These are phyloP conservation scores for Hyphantria cunea DNA, from an alignment of 1,140 invertebrate species.

Conservation along the genomic window DNA sequence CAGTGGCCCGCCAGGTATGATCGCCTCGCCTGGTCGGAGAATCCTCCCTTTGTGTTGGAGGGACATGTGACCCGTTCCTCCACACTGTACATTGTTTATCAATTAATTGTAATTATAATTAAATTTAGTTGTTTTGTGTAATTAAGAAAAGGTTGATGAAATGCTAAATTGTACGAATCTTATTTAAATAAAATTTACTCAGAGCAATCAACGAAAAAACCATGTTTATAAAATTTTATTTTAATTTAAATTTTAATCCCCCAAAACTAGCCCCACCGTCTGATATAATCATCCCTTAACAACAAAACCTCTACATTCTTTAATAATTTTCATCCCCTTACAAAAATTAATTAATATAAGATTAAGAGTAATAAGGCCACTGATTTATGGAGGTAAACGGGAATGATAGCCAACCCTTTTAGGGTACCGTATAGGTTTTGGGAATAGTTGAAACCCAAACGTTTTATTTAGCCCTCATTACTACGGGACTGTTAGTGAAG, in stretches of 20 bases:
- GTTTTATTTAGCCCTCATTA: neutral
- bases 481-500: neutral
- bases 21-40: too few relatives aligned
- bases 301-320: constrained; percentile 14
- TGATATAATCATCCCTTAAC: constrained; percentile 16
- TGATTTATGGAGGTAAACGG: constrained; percentile 31
- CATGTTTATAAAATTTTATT: too few relatives aligned
- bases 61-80: too few relatives aligned
- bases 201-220: too few relatives aligned
- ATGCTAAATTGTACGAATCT: too few relatives aligned
- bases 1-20: too few relatives aligned
- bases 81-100: too few relatives aligned
- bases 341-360: constrained; percentile 38
- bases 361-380: constrained; percentile 32
- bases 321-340: constrained; percentile 19
- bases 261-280: constrained; percentile 3
- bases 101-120: too few relatives aligned
- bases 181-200: too few relatives aligned
- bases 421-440: constrained; percentile 9
- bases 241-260: neutral
- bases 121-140: too few relatives aligned
- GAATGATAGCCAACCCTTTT: constrained; percentile 31
- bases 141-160: too few relatives aligned
- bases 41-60: too few relatives aligned
- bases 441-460: constrained; percentile 7